A percentile compares a stretch with the other conserved stretches of the same genome.
These are phyloP conservation scores for Austrofundulus limnaeus DNA, from an alignment of 2,113 vertebrate species.

Conservation along the genomic window DNA sequence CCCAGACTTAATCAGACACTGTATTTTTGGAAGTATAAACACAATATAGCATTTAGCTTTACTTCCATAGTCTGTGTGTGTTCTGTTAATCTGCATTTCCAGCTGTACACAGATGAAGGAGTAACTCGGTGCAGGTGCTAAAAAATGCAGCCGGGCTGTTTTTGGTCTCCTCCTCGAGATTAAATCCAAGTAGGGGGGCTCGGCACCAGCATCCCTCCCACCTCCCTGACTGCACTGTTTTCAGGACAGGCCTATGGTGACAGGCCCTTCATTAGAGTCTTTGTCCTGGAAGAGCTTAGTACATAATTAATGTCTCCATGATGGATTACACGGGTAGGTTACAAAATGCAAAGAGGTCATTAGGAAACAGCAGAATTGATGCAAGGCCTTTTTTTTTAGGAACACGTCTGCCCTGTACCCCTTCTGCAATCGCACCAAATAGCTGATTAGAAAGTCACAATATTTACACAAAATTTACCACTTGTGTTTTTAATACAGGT, in stretches of 20 bases:
- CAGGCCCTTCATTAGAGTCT: slow-evolving; percentile 78
- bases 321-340: slow-evolving; percentile 73
- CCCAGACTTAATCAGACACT: too few relatives aligned
- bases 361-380: slow-evolving; percentile 58
- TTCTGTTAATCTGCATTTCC: slow-evolving; percentile 16
- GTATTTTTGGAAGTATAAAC: slow-evolving; percentile 20
- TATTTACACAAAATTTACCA: slow-evolving; percentile 62
- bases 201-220: slow-evolving; percentile 38
- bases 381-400: slow-evolving; percentile 43
- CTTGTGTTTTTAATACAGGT: slow-evolving; percentile 36
- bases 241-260: slow-evolving; percentile 55
- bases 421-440: slow-evolving; percentile 42
- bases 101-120: slow-evolving; percentile 30
- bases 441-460: slow-evolving; percentile 71
- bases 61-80: slow-evolving; percentile 4
- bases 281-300: slow-evolving; percentile 73
- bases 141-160: slow-evolving; percentile 33
- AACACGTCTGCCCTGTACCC: slow-evolving; percentile 54
- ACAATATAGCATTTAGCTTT: slow-evolving; percentile 5
- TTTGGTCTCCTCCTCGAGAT: slow-evolving; percentile 30
- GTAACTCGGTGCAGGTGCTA: slow-evolving; percentile 25
- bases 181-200: slow-evolving; percentile 31
- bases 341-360: slow-evolving; percentile 67
- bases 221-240: slow-evolving; percentile 49
- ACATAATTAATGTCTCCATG: slow-evolving; percentile 80